Evolutionary conservation across 2,888 invertebrate genomes (phyloP).

Genomic region (Philonicus albiceps): DNA sequence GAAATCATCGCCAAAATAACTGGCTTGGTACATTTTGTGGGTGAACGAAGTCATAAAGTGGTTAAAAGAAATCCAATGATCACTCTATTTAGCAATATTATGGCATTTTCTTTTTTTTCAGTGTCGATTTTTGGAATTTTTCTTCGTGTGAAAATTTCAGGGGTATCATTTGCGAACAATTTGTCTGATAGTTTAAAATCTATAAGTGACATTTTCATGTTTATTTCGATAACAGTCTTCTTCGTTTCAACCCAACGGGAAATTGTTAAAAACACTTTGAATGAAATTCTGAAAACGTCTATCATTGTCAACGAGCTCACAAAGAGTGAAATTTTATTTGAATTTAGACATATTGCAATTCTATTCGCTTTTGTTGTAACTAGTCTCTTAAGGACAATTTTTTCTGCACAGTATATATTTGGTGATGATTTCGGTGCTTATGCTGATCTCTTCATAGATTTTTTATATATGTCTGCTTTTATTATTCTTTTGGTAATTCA

Average conservation of each 20-base stretch:
- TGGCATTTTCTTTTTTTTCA: background rate
- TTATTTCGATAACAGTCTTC: background rate
- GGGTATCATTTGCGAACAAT: background rate
- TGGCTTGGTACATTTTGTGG: background rate
- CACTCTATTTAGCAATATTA: background rate
- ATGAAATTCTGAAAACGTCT: background rate
- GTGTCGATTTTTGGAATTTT: background rate
- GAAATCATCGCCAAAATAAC: background rate
- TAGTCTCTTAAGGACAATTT: background rate
- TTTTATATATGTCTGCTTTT: background rate
- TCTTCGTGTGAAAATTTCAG: background rate
- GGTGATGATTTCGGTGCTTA: background rate
- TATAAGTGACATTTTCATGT: background rate
- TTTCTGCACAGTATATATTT: background rate
- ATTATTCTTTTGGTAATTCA: background rate
- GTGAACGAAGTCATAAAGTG: background rate
- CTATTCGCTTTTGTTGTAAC: background rate
- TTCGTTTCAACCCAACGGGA: background rate
- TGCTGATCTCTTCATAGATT: background rate
- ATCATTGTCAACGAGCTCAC: background rate
- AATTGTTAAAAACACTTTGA: background rate
- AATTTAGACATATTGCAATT: background rate
- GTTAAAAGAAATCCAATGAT: background rate
- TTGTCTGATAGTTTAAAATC: background rate
- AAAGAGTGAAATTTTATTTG: background rate